Evolutionary conservation across 2,797 vertebrate genomes (phyloP).

Genomic region (Lutjanus argentimaculatus): DNA sequence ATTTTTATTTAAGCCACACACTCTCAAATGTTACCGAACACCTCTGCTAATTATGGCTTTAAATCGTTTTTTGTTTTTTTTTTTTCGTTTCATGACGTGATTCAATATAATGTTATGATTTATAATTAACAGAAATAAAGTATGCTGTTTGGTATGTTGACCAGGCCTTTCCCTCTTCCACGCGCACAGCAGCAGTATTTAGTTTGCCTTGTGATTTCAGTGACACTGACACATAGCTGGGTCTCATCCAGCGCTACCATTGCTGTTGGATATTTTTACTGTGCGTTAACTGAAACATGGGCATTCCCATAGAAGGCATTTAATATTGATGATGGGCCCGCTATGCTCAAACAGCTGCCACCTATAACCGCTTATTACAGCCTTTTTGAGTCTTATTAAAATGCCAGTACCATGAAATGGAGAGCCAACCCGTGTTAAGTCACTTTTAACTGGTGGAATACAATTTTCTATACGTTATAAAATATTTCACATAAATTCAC

Average conservation of each 20-base stretch:
- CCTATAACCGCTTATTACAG: constrained; percentile 55
- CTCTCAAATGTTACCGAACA: not conserved
- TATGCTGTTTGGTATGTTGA: constrained; percentile 21
- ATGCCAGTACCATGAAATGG: constrained; percentile 12
- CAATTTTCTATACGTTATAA: not conserved
- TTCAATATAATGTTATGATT: not conserved
- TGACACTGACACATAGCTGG: constrained; percentile 69
- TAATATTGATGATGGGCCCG: constrained; percentile 67
- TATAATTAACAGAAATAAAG: not conserved
- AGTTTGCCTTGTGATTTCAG: constrained; percentile 59
- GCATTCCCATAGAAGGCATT: constrained; percentile 48
- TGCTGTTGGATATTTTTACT: constrained; percentile 41
- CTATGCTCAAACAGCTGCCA: constrained; percentile 72
- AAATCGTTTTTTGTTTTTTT: not conserved
- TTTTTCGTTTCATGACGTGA: constrained; percentile 2
- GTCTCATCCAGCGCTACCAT: constrained; percentile 55
- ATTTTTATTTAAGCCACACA: not conserved
- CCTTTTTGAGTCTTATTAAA: constrained; percentile 29
- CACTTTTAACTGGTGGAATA: not conserved
- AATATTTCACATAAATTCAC: not conserved
- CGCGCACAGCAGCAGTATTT: constrained; percentile 34
- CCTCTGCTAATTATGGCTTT: constrained; percentile 20
- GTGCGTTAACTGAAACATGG: constrained; percentile 54
- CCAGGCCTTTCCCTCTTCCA: constrained; percentile 31
- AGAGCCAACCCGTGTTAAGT: not conserved